Evolutionary conservation across 2,113 vertebrate genomes (phyloP).

Genomic region (Terrapene triunguis): DNA sequence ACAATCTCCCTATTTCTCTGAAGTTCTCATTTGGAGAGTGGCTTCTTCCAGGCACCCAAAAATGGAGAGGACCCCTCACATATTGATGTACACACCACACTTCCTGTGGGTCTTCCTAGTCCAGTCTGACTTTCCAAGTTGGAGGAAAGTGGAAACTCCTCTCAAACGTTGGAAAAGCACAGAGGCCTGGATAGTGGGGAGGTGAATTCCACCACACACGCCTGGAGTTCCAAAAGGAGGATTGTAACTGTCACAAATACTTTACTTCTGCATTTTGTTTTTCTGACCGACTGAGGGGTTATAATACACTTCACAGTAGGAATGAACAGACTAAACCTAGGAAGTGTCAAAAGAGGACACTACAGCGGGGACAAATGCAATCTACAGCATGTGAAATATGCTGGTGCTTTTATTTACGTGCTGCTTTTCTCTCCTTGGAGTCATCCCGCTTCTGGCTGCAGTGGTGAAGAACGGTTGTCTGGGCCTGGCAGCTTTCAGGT

Average conservation of each 20-base stretch:
- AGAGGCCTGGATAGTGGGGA: neutral
- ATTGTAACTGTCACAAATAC: neutral
- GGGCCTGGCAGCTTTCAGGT: neutral
- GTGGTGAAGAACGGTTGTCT: neutral
- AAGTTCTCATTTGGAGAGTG: neutral
- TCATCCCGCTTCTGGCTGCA: neutral
- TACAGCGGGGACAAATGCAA: rapidly evolving
- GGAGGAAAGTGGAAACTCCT: neutral
- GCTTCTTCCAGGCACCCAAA: neutral
- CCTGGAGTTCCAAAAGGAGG: no score
- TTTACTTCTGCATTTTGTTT: neutral
- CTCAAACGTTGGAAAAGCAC: neutral
- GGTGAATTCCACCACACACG: neutral
- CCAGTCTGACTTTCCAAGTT: neutral
- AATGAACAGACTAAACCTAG: neutral
- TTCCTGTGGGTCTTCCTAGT: rapidly evolving
- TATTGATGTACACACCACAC: rapidly evolving
- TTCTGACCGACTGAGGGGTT: neutral
- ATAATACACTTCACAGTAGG: neutral
- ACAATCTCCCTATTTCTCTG: neutral
- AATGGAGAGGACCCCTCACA: neutral
- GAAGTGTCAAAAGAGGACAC: neutral
- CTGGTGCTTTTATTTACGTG: neutral
- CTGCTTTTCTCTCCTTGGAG: neutral
- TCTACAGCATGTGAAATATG: neutral